Evolutionary conservation across 2,888 invertebrate genomes (phyloP).

Genomic region (Heterodera filipjevi): DNA sequence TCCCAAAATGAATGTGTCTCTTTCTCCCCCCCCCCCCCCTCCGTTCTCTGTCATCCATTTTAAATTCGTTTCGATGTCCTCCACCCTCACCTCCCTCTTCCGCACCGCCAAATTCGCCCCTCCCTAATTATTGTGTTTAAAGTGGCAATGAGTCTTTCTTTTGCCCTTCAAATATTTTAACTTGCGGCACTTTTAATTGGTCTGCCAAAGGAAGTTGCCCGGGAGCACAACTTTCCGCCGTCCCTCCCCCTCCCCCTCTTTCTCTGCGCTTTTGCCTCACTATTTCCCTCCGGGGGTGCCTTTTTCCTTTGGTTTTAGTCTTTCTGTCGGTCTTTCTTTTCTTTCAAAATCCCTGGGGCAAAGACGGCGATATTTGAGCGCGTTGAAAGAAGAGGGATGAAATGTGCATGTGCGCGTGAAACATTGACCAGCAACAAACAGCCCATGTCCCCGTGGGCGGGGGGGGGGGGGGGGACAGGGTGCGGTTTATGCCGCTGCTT

Average conservation of each 20-base stretch:
- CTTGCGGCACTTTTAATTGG: neutral
- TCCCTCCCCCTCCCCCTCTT: neutral
- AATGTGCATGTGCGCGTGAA: slow-evolving; percentile 16
- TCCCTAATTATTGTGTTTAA: neutral
- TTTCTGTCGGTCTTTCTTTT: neutral
- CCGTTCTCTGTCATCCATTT: neutral
- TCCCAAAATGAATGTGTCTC: neutral
- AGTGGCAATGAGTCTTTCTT: neutral
- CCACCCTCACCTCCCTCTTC: neutral
- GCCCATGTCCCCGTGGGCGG: neutral
- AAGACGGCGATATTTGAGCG: slow-evolving; percentile 5
- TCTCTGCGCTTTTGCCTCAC: no score
- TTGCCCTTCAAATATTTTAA: neutral
- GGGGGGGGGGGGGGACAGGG: slow-evolving; percentile 5
- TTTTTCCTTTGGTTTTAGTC: neutral
- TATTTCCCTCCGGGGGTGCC: neutral
- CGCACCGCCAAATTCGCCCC: neutral
- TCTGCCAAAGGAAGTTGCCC: neutral
- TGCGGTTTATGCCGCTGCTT: neutral
- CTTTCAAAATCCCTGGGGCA: neutral
- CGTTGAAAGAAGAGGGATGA: neutral
- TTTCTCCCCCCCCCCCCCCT: neutral
- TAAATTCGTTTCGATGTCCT: neutral
- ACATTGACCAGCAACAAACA: neutral
- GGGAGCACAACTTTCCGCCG: slow-evolving; percentile 2